Base-by-base conservation (phyloP, 2,888 invertebrate genomes). In the Artemia sinica region DNA sequence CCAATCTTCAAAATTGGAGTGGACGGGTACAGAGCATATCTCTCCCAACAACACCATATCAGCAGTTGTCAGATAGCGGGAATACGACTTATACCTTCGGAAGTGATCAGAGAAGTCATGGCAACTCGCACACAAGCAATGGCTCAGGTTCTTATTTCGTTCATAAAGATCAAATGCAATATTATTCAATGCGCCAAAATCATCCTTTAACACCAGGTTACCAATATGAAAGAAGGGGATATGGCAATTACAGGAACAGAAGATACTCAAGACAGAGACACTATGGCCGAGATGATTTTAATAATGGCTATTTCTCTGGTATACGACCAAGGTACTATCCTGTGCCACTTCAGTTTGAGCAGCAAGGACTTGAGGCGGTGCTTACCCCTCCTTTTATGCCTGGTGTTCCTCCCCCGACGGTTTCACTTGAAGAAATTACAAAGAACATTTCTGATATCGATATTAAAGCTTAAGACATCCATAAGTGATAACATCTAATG, bases 251-350 rank as follows among this genome's bases (percentile, higher is more conserved):
- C 12, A n/a, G 63, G 11, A n/a, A 58, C 14, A 58, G 63, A 10
- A n/a, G 63, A 18, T 28, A n/a, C 14, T 11, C n/a, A 18, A n/a
- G 63, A 8, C 63, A 28, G 10, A 58, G 28, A 18, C n/a, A 58
- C 63, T 58, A 18, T 28, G 63, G 63, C 14, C n/a, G 63, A 58
- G 63, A 58, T 58, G n/a, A 58, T 58, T 58, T 18, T 58, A 41
- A 41, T 41, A 41, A 41, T 41, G 63, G 63, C 9, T 8, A 28
- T 8, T 58, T 58, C 63, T n/a, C 14, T 28, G 63, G 63, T n/a
- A n/a, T 28, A n/a, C 9, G 63, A 1, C 63, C 63, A 58, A 8
- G 63, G 28, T 58, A 18, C 63, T 28, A 58, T 28, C 63, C 11
- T 10, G 28, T 58, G 63, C 10, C 63, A 10, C 8, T 18, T 11